Evolutionary conservation across 2,888 invertebrate species (phyloP).

Genomic region (Drosophila longiperda): DNA sequence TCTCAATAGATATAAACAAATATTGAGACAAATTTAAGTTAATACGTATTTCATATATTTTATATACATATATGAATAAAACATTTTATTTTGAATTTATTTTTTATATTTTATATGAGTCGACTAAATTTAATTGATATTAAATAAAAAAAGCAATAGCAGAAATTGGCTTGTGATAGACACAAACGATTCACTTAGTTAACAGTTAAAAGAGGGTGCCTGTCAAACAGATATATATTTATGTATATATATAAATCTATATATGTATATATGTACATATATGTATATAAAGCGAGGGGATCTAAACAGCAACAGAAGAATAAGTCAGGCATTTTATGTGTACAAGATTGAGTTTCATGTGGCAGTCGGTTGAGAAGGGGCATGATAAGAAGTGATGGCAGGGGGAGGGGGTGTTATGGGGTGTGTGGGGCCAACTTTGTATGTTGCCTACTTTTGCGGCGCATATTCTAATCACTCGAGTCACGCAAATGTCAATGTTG

Average conservation of each 20-base stretch:
- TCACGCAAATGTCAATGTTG: conserved; percentile 81
- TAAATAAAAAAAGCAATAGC: neutral
- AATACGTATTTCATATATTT: neutral
- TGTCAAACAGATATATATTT: neutral
- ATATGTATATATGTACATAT: neutral
- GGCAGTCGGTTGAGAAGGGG: neutral
- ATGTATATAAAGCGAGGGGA: neutral
- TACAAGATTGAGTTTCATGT: conserved; percentile 35
- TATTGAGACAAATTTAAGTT: neutral
- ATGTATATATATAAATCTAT: neutral
- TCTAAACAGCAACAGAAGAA: conserved; percentile 28
- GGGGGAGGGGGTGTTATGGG: neutral
- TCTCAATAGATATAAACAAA: neutral
- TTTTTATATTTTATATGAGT: neutral
- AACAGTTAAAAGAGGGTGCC: conserved; percentile 1
- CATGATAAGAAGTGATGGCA: neutral
- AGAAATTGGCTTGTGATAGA: conserved; percentile 14
- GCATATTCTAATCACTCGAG: conserved; percentile 79
- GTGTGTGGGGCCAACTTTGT: conserved; percentile 37
- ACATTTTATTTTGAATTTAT: neutral
- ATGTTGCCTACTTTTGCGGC: conserved; percentile 58
- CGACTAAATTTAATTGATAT: neutral
- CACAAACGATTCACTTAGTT: conserved; percentile 23
- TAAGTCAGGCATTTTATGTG: conserved; percentile 49
- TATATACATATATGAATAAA: neutral